A percentile compares a stretch with the other conserved stretches of the same genome.
phyloP scores from a whole-genome alignment of 2,113 vertebrate genomes.

The Bubo scandiacus region DNA sequence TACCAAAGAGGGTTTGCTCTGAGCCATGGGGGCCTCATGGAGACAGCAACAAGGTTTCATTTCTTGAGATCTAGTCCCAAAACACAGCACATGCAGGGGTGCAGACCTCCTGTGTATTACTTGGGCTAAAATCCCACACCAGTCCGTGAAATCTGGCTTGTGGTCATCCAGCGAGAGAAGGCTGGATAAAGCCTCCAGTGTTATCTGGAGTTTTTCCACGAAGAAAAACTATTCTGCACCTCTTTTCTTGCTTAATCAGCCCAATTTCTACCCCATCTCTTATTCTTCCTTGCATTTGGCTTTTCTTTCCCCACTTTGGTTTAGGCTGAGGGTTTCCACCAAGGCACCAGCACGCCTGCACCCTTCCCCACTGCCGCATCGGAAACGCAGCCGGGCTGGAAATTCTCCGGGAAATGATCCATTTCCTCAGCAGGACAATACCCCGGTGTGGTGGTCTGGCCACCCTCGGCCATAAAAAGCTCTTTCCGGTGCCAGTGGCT shows the following conservation, averaged over 20 bases:
- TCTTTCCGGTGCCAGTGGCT: neutral
- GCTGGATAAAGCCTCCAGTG: slow-evolving; percentile 9
- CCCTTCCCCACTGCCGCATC: neutral
- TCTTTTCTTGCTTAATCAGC: neutral
- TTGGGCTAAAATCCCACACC: neutral
- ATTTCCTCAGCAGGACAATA: slow-evolving; percentile 60
- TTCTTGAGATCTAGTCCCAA: neutral
- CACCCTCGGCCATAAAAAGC: neutral
- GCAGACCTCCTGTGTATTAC: neutral
- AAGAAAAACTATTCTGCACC: neutral
- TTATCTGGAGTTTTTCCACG: neutral
- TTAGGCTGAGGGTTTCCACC: neutral
- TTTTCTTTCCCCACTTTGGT: neutral
- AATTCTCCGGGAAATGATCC: slow-evolving; percentile 55
- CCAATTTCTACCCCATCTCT: neutral
- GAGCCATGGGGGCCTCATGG: accelerated
- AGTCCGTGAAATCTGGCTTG: neutral
- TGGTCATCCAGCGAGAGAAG: accelerated
- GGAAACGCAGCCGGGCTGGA: neutral
- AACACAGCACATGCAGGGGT: neutral
- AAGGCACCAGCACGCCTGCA: neutral
- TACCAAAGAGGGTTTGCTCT: accelerated
- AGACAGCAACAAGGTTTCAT: accelerated
- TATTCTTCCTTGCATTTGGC: neutral
- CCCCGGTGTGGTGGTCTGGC: neutral